These are phyloP conservation scores for Danio tinwini DNA, from an alignment of 2,797 vertebrate genomes.

Conservation along the genomic window DNA sequence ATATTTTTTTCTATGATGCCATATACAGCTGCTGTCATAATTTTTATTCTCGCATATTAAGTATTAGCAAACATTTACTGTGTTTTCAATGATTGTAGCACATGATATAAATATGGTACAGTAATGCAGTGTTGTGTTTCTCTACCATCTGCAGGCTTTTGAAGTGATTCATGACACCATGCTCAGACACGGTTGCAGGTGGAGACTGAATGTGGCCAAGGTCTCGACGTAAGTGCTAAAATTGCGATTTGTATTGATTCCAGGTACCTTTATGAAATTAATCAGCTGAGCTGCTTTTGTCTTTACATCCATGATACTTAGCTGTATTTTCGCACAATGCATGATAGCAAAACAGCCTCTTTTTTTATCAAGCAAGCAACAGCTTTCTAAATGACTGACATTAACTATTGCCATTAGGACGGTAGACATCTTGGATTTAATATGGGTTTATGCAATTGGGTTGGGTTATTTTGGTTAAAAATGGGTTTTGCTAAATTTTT, in stretches of 20 bases:
- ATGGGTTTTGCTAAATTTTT: not conserved
- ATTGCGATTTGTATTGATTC: constrained; percentile 41
- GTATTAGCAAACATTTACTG: not conserved
- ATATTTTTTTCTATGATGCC: not conserved
- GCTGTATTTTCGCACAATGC: not conserved
- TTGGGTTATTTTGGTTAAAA: no score
- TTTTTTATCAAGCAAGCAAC: not conserved
- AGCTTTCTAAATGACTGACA: not conserved
- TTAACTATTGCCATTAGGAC: not conserved
- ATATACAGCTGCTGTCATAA: not conserved
- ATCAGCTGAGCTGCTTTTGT: constrained; percentile 22
- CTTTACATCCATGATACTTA: not conserved
- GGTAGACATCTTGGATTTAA: not conserved
- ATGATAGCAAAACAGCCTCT: not conserved
- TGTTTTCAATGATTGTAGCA: not conserved
- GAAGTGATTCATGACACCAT: constrained; percentile 64
- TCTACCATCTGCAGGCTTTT: constrained; percentile 54
- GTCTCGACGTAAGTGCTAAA: constrained; percentile 70
- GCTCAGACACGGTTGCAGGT: constrained; percentile 63
- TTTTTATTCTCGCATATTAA: not conserved
- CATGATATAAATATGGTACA: not conserved
- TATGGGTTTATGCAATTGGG: not conserved
- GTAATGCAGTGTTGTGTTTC: constrained; percentile 7
- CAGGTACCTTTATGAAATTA: not conserved
- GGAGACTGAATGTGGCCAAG: constrained; percentile 75